phyloP scores from a whole-genome alignment of 2,797 vertebrate species.

The Oryzias sinensis region DNA sequence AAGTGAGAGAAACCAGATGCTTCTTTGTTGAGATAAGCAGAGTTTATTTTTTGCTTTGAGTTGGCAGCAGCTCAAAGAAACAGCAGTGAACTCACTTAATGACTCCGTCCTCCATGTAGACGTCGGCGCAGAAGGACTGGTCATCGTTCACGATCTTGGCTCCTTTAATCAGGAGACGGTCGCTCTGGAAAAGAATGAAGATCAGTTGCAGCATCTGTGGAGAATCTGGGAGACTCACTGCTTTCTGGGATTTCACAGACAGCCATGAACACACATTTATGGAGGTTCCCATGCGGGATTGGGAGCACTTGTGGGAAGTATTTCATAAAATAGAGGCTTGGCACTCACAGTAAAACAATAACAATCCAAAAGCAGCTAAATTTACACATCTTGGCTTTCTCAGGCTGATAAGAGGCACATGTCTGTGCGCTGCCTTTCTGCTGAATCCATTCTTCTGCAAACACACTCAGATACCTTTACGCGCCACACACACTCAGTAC shows the following conservation, averaged over 20 bases:
- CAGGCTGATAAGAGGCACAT: conserved; percentile 40
- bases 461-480: conserved; percentile 1
- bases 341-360: conserved; percentile 6
- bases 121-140: conserved; percentile 97
- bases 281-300: conserved; percentile 23
- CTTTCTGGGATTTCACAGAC: conserved; percentile 25
- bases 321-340: conserved; percentile 18
- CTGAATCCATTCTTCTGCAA: conserved; percentile 10
- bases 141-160: conserved; percentile 99
- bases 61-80: neutral
- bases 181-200: conserved; percentile 80
- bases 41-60: neutral
- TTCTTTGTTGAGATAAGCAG: neutral
- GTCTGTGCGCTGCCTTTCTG: conserved; percentile 23
- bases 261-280: conserved; percentile 32
- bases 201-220: conserved; percentile 6
- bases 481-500: conserved; percentile 1
- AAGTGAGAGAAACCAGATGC: neutral
- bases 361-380: conserved; percentile 3
- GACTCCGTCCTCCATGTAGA: conserved; percentile 98
- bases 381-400: conserved; percentile 25
- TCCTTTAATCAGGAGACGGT: conserved; percentile 97
- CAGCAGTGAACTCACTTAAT: conserved; percentile 89
- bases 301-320: conserved; percentile 27
- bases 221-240: neutral